Evolutionary conservation across 2,113 vertebrate genomes (phyloP).

Genomic region (Clarias magur): DNA sequence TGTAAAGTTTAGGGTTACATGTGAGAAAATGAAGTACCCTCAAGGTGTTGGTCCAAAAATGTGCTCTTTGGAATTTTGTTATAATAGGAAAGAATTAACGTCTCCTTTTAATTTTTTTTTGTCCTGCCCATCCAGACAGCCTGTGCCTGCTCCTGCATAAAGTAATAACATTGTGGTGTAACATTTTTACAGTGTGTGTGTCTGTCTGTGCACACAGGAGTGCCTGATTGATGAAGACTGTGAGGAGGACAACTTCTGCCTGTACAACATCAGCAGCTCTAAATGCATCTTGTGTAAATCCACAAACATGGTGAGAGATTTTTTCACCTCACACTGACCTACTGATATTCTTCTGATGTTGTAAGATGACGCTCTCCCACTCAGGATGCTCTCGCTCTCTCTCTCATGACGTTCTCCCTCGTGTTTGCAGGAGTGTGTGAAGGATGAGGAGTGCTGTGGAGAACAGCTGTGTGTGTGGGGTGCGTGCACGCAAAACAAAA

Average conservation of each 20-base stretch:
- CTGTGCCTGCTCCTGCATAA: background rate
- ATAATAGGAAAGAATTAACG: too few species aligned
- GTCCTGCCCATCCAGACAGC: background rate
- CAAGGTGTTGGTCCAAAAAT: too few species aligned
- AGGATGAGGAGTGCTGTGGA: slow-evolving; percentile 87
- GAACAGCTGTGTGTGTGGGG: slow-evolving; percentile 91
- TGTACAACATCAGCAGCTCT: slow-evolving; percentile 81
- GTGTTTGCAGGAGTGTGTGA: slow-evolving; percentile 76
- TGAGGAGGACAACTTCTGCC: slow-evolving; percentile 79
- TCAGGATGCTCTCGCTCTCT: background rate
- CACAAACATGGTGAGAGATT: slow-evolving; percentile 73
- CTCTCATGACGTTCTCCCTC: background rate
- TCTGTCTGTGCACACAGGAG: slow-evolving; percentile 71
- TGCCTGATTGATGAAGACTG: slow-evolving; percentile 95
- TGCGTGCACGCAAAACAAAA: slow-evolving; percentile 71
- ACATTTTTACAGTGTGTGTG: background rate
- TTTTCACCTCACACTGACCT: background rate
- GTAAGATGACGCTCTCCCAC: background rate
- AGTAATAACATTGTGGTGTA: background rate
- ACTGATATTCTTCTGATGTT: slow-evolving; percentile 60
- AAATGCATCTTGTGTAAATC: slow-evolving; percentile 83
- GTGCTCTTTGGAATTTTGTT: too few species aligned
- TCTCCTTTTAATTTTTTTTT: background rate
- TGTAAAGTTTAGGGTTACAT: too few species aligned
- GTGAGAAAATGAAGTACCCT: background rate